Evolutionary conservation across 2,888 invertebrate species (phyloP), one percentile per base, ranked within the genome.

Genomic region (Zaprionus lineosus): DNA sequence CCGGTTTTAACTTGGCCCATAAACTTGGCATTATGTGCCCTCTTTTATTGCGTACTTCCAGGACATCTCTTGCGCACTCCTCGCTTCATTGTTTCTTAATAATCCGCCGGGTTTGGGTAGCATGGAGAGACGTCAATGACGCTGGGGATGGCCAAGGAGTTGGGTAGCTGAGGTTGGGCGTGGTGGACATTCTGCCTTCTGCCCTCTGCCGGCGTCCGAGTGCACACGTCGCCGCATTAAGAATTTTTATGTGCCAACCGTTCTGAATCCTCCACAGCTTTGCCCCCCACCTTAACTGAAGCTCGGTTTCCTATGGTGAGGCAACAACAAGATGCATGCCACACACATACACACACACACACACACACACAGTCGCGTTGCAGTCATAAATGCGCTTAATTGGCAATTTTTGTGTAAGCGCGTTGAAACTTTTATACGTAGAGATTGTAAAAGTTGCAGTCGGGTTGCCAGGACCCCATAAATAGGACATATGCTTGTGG

Each of bases 331-430:
- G 64, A 39, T 55, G 55, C 65, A 68, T 65, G 72, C 69, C 59
- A 65, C 79, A 65, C 48, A 65, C 39, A 64, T 48, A 26, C 26
- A 15, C 19, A n/a, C 11, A 31, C 11, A n/a, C n/a, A 24, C 8
- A 21, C 3, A 21, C 12, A 24, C 33, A 12, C 8, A 3, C 18
- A 18, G 58, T 56, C 55, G 37, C 60, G 72, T 72, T 74, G 74
- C 76, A 76, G 79, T 64, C 83, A 82, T 84, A 82, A 84, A 82
- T 74, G 79, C 72, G 69, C 74, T 82, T 82, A 84, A 82, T 82
- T 82, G 82, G 82, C 76, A 72, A 84, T 82, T 84, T 84, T 77
- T 68, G 70, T 75, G 77, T 69, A 65, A 71, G 83, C 76, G 68
- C 82, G 79, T 69, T 68, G 69, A 74, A 78, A 74, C 67, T 71